Evolutionary conservation across 2,888 invertebrate species (phyloP).

Genomic region (Plutella xylostella): DNA sequence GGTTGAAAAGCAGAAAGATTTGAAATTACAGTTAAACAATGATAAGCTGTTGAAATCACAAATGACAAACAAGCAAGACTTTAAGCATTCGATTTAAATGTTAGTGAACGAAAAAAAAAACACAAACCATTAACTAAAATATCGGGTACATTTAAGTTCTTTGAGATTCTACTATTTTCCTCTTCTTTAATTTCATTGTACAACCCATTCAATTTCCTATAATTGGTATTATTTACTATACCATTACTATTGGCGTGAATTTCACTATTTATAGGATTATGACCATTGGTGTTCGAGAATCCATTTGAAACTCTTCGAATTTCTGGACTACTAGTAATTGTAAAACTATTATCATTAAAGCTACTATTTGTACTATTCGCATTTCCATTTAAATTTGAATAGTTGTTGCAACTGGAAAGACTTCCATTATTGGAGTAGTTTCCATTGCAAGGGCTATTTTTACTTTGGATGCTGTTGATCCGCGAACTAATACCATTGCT

Average conservation of each 20-base stretch:
- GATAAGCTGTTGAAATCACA: too few species aligned
- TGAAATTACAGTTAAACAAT: constrained; percentile 3
- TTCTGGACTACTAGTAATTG: background rate
- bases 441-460: too few species aligned
- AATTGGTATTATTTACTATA: constrained; percentile 8
- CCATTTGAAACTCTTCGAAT: too few species aligned
- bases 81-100: constrained; percentile 24
- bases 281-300: background rate
- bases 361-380: background rate
- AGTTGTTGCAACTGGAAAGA: background rate
- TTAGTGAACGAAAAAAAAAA: constrained; percentile 38
- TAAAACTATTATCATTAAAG: background rate
- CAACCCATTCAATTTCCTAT: background rate
- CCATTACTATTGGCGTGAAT: constrained; percentile 20
- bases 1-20: background rate
- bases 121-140: constrained; percentile 59
- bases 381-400: background rate
- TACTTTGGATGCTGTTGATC: background rate
- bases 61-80: constrained; percentile 5
- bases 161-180: constrained; percentile 32
- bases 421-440: background rate
- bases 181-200: constrained; percentile 32
- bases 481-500: too few species aligned
- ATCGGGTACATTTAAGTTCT: constrained; percentile 37
- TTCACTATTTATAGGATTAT: constrained; percentile 4